Evolutionary conservation across 2,113 vertebrate species (phyloP), one percentile per base, ranked within the genome.

Genomic region (Gadus macrocephalus): DNA sequence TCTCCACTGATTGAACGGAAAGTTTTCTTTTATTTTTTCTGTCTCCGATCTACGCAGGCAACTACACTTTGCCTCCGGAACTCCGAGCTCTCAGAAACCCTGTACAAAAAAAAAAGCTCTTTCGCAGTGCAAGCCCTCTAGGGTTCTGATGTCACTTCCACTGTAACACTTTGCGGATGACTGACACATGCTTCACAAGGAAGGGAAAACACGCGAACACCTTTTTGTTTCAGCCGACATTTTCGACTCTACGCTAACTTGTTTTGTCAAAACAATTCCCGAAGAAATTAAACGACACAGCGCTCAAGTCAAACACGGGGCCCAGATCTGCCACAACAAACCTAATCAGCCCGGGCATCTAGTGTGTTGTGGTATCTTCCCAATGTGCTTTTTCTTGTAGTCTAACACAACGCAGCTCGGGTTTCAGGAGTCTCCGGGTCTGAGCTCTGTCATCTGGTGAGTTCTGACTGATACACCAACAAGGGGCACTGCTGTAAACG

Each of bases 261-360:
- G 91, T 91, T 92, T 92, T 91, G 91, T 91, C 90, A 93, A 90
- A 92, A 92, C 89, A 92, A 91, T 91, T 89, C 91, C 89, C 88
- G 77, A 68, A 88, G 90, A 93, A 92, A 90, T 90, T 89, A 91
- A 89, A 91, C 83, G 84, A 90, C 89, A 78, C 81, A 85, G 86
- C 83, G 86, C 88, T 87, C 75, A 78, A 86, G 77, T 88, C 83
- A 89, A 86, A 85, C 80, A 82, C 84, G 81, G 84, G 87, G 87
- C 86, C 83, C 66, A 87, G 89, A 91, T 89, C 87, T 89, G 81
- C 82, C 89, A 88, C 84, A 86, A 86, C 82, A 85, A 88, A 89
- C 79, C 86, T 87, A 87, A 87, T 89, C 75, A 84, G 58, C 81
- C 85, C 85, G 87, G 87, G 83, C 83, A 79, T 81, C 71, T 75